Evolutionary conservation across 2,888 invertebrate genomes (phyloP), one percentile per base, ranked within the genome.

Genomic region (Trichogramma dendrolimi): DNA sequence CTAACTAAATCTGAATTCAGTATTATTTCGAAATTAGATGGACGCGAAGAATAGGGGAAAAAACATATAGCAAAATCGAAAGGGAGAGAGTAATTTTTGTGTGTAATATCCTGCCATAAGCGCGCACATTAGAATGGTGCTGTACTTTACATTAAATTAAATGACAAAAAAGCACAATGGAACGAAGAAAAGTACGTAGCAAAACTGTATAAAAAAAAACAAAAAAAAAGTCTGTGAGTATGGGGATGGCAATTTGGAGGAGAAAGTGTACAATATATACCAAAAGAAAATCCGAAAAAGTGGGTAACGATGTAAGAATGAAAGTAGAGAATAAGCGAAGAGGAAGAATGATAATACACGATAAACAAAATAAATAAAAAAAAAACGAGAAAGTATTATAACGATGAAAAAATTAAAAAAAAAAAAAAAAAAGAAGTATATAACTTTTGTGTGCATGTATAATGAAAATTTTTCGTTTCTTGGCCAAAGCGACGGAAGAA

Each of bases 401-500:
- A 57, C 48, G 49, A 52, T 47, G 55, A 62, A 59, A 61, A 55
- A 53, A 8, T 42, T 59, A 47, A 41, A 55, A 53, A 58, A 56
- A 63, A 43, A 56, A 43, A 61, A 63, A 64, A 44, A 48, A 62
- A 60, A 64, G 14, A 63, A 62, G 59, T 42, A 40, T 55, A 62
- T 54, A 55, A 60, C 51, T 62, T 61, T 64, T 62, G 60, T 53
- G 51, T 55, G 56, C 54, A 58, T 60, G 55, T 61, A 53, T 61
- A 59, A 62, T 50, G 53, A 63, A 62, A 62, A 55, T 59, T 60
- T 59, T 63, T 60, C 57, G 54, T 65, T 64, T 60, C 51, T 55
- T 59, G 55, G 56, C 40, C 51, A 60, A 64, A 66, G 54, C 58
- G 66, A 64, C 62, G 69, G 67, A 27, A 27, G 27, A 70, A 72